phyloP scores from a whole-genome alignment of 1,140 invertebrate species.

The Belonocnema kinseyi region DNA sequence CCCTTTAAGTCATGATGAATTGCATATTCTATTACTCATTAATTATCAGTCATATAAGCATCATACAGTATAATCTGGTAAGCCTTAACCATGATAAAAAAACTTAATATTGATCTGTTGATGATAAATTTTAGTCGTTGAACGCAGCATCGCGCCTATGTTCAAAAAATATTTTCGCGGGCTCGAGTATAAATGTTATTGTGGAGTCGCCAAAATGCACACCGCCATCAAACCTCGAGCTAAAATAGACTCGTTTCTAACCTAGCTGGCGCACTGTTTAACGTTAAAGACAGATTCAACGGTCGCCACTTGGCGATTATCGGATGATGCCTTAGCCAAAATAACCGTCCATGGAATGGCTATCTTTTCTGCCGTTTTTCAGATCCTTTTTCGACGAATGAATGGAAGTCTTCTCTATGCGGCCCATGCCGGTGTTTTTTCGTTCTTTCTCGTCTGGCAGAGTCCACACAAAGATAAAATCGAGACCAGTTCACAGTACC shows the following conservation, averaged over 20 bases:
- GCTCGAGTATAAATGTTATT: slow-evolving; percentile 6
- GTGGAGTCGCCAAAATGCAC: slow-evolving; percentile 2
- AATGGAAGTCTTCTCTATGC: slow-evolving; percentile 15
- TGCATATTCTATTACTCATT: background rate
- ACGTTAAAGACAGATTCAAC: slow-evolving; percentile 22
- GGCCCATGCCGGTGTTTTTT: slow-evolving; percentile 13
- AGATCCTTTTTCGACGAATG: slow-evolving; percentile 21
- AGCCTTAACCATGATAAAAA: too few relatives aligned
- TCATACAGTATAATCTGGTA: too few relatives aligned
- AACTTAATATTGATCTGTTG: background rate
- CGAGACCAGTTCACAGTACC: slow-evolving; percentile 1
- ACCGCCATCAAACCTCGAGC: background rate
- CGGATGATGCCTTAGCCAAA: slow-evolving; percentile 12
- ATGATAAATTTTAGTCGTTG: slow-evolving; percentile 9
- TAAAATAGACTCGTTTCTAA: slow-evolving; percentile 31
- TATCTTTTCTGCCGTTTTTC: slow-evolving; percentile 15
- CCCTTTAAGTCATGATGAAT: background rate
- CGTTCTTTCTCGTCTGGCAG: slow-evolving; percentile 27
- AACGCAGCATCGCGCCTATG: background rate
- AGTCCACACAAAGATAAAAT: slow-evolving; percentile 29
- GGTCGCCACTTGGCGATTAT: slow-evolving; percentile 20
- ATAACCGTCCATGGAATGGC: slow-evolving; percentile 22
- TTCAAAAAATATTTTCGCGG: slow-evolving; percentile 10
- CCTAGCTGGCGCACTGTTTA: background rate
- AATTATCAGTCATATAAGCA: background rate